phyloP scores from a whole-genome alignment of 2,113 vertebrate species.

The Struthio camelus region DNA sequence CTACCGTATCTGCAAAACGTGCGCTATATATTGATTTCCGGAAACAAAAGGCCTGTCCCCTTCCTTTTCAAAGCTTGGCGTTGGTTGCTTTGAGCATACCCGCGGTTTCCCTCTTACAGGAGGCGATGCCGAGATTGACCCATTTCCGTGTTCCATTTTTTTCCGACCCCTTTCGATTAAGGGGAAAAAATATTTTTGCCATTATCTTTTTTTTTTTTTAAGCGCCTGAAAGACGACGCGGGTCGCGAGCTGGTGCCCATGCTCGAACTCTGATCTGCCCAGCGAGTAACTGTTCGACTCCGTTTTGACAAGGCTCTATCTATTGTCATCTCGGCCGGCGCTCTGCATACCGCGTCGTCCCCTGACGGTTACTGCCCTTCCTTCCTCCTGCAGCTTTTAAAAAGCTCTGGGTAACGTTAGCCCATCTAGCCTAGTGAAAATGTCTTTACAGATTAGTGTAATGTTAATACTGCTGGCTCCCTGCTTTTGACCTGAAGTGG shows the following conservation, averaged over 20 bases:
- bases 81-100: constrained; percentile 1
- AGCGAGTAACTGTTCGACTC: constrained; percentile 36
- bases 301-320: constrained; percentile 36
- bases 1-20: neutral
- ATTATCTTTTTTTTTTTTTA: constrained; percentile 11
- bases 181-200: constrained; percentile 24
- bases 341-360: constrained; percentile 54
- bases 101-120: neutral
- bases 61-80: constrained; percentile 16
- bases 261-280: constrained; percentile 41
- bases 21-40: neutral
- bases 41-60: constrained; percentile 5
- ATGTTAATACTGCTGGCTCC: constrained; percentile 82
- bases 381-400: constrained; percentile 77
- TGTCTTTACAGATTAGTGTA: constrained; percentile 85
- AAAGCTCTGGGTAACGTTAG: constrained; percentile 81
- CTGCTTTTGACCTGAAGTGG: constrained; percentile 83
- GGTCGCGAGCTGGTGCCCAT: neutral
- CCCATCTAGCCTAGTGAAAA: constrained; percentile 82
- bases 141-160: constrained; percentile 7
- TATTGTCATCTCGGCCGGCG: constrained; percentile 54
- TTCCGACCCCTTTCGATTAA: neutral
- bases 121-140: neutral
- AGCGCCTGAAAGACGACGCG: neutral
- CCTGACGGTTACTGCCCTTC: constrained; percentile 72